Base-by-base conservation (phyloP, 2,113 vertebrate species). In the Sula dactylatra region DNA sequence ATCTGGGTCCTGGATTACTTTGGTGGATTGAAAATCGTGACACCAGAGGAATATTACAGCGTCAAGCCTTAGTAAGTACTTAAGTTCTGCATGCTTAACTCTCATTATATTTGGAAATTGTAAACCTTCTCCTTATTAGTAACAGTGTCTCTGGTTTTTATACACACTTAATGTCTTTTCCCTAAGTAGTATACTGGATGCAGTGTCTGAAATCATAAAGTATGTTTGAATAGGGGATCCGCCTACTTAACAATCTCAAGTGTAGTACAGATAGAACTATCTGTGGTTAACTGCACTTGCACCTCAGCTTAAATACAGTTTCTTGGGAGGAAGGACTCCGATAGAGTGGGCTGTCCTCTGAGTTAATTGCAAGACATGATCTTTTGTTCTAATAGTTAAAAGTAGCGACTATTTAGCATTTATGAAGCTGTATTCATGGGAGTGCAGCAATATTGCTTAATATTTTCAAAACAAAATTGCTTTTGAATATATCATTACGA, bases 1-100 rank as follows among this genome's bases (percentile, higher is more conserved):
- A 99, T 99, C 92, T 99, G 99, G 99, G 99, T 99, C 49, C 81
- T 99, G 96, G 99, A 99, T 97, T 99, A 99, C 97, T 99, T 99
- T 31, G 99, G 99, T 11, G 99, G 99, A 19, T 94, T 99, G 71
- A 99, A 99, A 97, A 98, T 97, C 2, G 99, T 99, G 94, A 98
- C 98, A 1, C 99, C 99, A 0, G 98, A 99, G 16, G 99, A 99
- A 15, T 99, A 99, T 94, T 99, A 98, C 93, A 98, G 97, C 1
- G 98, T 98, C 36, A 93, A 98, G 6, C 98, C 98, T 11, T 97
- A 97, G 98, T 98, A 96, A 97, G 98, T 98, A 49, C 20, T 31
- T 49, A 8, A 36, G 52, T 59, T 80, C 50, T 85, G 64, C 18
- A 21, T 34, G 24, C 14, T 19, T 84, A 45, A 44, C 45, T 72